Conservation (phyloP, 2,888 invertebrate species). For the Drosophila rellima region DNA sequence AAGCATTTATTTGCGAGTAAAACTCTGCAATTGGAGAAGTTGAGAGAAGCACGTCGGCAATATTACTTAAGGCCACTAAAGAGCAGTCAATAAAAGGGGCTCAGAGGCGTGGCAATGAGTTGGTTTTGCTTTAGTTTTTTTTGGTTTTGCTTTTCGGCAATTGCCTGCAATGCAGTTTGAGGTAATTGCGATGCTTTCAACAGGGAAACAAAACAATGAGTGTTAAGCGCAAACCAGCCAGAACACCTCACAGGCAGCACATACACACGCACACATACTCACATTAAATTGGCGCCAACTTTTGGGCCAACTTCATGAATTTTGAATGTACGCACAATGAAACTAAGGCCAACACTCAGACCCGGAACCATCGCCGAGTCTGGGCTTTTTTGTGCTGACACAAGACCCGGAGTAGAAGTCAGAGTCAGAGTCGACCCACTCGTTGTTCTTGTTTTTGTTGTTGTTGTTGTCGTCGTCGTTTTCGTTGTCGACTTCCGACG, state of each 20-base stretch:
- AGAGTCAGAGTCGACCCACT: background rate
- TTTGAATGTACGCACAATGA: constrained; percentile 74
- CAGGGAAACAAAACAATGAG: constrained; percentile 58
- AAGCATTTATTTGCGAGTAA: background rate
- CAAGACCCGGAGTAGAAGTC: constrained; percentile 35
- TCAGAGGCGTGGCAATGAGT: constrained; percentile 29
- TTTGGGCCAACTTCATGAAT: constrained; percentile 77
- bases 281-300: constrained; percentile 75
- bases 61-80: constrained; percentile 59
- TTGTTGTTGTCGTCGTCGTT: constrained; percentile 8
- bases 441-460: background rate
- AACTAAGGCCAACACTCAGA: constrained; percentile 50
- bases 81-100: constrained; percentile 56
- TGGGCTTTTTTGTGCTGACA: constrained; percentile 65
- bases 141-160: background rate
- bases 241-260: constrained; percentile 27
- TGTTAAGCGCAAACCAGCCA: constrained; percentile 44
- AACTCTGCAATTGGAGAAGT: constrained; percentile 10
- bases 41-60: constrained; percentile 38
- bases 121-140: constrained; percentile 9
- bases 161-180: constrained; percentile 50
- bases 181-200: constrained; percentile 62
- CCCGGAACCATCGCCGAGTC: constrained; percentile 18
- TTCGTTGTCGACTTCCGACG: constrained; percentile 62
- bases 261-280: constrained; percentile 26